phyloP scores from a whole-genome alignment of 2,113 vertebrate genomes.

The Chaetura pelagica region DNA sequence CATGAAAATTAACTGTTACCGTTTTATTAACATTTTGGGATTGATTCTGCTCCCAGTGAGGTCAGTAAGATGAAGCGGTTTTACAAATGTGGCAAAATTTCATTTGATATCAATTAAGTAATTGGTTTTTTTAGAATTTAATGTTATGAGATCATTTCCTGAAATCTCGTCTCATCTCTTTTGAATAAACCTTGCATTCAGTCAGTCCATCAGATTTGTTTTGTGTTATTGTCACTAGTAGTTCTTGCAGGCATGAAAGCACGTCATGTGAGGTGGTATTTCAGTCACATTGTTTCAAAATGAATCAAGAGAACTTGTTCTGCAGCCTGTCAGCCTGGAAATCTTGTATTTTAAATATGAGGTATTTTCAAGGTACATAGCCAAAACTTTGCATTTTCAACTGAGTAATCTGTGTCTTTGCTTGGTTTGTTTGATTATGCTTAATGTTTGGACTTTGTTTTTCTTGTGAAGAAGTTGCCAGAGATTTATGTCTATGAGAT shows the following conservation, averaged over 20 bases:
- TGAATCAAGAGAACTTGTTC: not conserved
- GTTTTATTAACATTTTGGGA: not conserved
- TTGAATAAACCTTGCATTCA: not conserved
- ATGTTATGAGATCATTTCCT: not conserved
- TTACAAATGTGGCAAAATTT: slow-evolving; percentile 19
- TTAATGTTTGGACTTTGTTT: not conserved
- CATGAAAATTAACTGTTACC: not conserved
- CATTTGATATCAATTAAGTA: slow-evolving; percentile 11
- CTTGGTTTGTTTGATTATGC: not conserved
- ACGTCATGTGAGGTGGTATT: not conserved
- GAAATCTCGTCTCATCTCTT: not conserved
- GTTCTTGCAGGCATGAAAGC: not conserved
- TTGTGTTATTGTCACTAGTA: not conserved
- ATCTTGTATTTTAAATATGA: not conserved
- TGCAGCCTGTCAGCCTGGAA: not conserved
- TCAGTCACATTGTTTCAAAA: not conserved
- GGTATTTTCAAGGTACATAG: not conserved
- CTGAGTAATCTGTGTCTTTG: not conserved
- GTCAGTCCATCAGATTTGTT: not conserved
- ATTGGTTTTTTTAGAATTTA: not conserved
- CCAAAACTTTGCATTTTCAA: not conserved
- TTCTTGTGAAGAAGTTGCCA: not conserved
- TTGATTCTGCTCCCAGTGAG: not conserved
- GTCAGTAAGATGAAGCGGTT: not conserved
- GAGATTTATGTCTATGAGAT: not conserved